Percentiles rank a stretch among this genome's conserved stretches.
Conservation (phyloP, 2,113 vertebrate genomes). For the Zapus hudsonius region DNA sequence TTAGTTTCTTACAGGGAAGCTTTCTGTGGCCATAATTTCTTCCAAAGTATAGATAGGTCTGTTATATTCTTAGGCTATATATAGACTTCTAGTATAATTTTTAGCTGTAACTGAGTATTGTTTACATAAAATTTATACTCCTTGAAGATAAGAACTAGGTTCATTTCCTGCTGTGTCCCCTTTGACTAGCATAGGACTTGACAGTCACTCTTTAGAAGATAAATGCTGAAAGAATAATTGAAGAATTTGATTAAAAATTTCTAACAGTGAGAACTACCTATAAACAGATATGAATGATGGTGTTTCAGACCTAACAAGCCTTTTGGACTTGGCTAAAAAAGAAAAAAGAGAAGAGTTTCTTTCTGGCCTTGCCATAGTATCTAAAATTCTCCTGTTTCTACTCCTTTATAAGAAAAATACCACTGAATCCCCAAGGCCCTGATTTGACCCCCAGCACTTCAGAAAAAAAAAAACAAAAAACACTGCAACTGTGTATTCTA, state of each 20-base stretch:
- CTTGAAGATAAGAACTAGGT: not conserved
- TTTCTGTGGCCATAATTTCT: not conserved
- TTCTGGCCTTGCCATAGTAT: not conserved
- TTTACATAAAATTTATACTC: not conserved
- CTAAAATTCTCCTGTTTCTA: constrained; percentile 26
- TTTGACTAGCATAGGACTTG: not conserved
- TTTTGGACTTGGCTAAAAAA: not conserved
- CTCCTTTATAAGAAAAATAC: not conserved
- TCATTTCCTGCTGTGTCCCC: not conserved
- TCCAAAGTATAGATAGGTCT: not conserved
- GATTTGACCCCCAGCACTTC: not conserved
- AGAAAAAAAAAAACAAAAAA: not conserved
- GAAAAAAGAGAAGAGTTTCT: not conserved
- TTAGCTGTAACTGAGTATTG: constrained; percentile 21
- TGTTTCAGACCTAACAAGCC: not conserved
- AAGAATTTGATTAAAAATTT: not conserved
- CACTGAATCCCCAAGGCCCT: not conserved
- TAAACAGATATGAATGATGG: not conserved
- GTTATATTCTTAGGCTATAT: not conserved
- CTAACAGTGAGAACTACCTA: constrained; percentile 9
- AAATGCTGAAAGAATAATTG: not conserved
- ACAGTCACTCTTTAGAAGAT: constrained; percentile 26
- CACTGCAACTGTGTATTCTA: not conserved
- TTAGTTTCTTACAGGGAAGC: constrained; percentile 14
- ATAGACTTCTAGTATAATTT: not conserved